phyloP scores from a whole-genome alignment of 2,113 vertebrate genomes.

The Albula glossodonta region DNA sequence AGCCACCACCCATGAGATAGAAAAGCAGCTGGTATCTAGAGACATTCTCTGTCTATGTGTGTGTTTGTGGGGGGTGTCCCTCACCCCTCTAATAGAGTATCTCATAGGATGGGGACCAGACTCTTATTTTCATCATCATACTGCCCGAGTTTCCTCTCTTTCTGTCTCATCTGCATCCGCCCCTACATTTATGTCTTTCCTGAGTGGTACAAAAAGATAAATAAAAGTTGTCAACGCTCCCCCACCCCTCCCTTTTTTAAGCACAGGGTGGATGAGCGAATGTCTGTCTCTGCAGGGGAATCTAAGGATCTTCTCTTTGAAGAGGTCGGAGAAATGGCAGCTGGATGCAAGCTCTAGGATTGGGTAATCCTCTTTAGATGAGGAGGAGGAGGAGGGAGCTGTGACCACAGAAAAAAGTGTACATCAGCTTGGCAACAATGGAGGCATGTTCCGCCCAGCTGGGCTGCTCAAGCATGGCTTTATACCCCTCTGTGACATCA shows the following conservation, averaged over 20 bases:
- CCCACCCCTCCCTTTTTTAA: not conserved
- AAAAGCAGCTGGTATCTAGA: constrained; percentile 15
- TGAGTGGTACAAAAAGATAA: not conserved
- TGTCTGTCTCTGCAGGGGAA: constrained; percentile 19
- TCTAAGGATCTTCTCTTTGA: constrained; percentile 19
- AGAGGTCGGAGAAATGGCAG: constrained; percentile 31
- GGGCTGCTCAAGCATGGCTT: constrained; percentile 36
- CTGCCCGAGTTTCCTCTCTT: not conserved
- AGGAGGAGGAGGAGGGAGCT: constrained; percentile 33
- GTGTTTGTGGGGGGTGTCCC: not conserved
- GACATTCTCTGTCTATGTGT: not conserved
- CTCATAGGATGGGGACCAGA: not conserved
- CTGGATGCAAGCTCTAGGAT: constrained; percentile 22
- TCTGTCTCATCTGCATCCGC: not conserved
- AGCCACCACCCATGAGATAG: constrained; percentile 26
- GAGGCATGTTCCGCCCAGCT: constrained; percentile 53
- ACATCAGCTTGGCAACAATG: constrained; percentile 55
- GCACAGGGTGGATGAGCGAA: not conserved
- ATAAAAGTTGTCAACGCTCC: not conserved
- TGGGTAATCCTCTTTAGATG: constrained; percentile 33
- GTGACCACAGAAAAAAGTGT: constrained; percentile 16
- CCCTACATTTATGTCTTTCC: not conserved
- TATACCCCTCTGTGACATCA: constrained; percentile 66
- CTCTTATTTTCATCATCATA: constrained; percentile 2
- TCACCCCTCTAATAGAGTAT: not conserved